Evolutionary conservation across 2,888 invertebrate genomes (phyloP), one percentile per base, ranked within the genome.

Genomic region (Eupithecia dodoneata): DNA sequence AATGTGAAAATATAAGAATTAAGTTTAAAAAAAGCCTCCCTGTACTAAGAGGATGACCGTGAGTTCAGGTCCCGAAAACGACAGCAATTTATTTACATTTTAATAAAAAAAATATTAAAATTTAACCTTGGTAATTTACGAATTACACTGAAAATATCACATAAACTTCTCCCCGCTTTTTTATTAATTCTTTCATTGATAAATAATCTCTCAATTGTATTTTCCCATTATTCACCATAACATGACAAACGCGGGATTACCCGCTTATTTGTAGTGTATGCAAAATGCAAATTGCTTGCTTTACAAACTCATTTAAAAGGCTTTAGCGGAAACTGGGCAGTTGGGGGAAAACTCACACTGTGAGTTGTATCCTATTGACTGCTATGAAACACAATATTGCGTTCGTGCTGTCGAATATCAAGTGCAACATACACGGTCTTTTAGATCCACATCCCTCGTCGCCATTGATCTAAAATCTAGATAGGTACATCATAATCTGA

Each of bases 291-390:
- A 78, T 74, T 74, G 72, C 74, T 74, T 71, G 76, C 74, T 74
- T 78, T 74, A 71, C 76, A 76, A 78, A 74, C 74, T 78, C 78
- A 75, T 76, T 74, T 74, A 72, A 76, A 78, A 74, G 76, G 76
- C 74, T 78, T 76, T 76, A 73, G 49, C 71, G 44, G 18, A 47
- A 49, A 67, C 59, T 49, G 72, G 65, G 0, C 52, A 47, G 49
- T 49, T 30, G 69, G 49, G 52, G 7, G 55, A 44, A 69, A 69
- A 69, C 44, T 69, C 44, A 45, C 15, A 66, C 42, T 15, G 65
- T 42, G 42, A 42, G 66, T 66, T 66, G 66, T 42, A 42, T 42
- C 7, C 7, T 42, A 15, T 42, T 15, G 6, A 13, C 66, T 66
- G 41, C 42, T 66, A 66, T 15, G 42, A 66, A 42, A 66, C 12